Evolutionary conservation across 1,140 invertebrate genomes (phyloP), one percentile per base, ranked within the genome.

Genomic region (Bilobella aurantiaca): DNA sequence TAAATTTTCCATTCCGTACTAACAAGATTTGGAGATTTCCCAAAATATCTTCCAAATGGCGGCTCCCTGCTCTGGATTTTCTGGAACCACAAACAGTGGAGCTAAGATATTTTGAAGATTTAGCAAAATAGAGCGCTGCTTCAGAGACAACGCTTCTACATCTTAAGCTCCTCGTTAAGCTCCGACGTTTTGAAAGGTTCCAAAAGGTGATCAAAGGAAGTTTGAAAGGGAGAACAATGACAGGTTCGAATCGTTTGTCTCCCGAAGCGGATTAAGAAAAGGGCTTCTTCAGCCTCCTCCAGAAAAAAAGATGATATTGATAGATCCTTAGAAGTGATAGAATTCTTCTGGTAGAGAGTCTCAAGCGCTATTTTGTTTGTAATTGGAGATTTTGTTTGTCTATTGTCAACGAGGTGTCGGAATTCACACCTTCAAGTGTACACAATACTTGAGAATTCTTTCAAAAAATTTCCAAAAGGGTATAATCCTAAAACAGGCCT

Each of bases 351-450:
- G 25, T 56, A 46, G 14, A 62, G 60, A 18, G 30, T 14, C 25
- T 18, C 16, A 21, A 49, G 63, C 67, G 67, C 67, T 66, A 53
- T 66, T n/a, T 66, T 67, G 68, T 69, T 69, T 69, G 68, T 67
- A 69, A 69, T 69, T 67, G 68, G 68, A 69, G 65, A 69, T 31
- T 56, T 56, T 69, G 68, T 69, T 69, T 67, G 65, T 31, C 57
- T 37, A 59, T 67, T 67, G 37, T 60, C 53, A 47, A 47, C 28
- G 28, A 53, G 49, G 47, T 58, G 65, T 58, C 49, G 29, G 59
- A 46, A 67, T 46, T 62, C 61, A 46, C 58, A 63, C 49, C 29
- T 64, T 32, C 2, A 23, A 27, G 29, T 37, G 25, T 53, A 53
- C 12, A 53, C 14, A 8, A n/a, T n/a, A n/a, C n/a, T n/a, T n/a